Evolutionary conservation across 2,888 invertebrate genomes (phyloP), one percentile per base, ranked within the genome.

Genomic region (Trissonchulus latispiculum): DNA sequence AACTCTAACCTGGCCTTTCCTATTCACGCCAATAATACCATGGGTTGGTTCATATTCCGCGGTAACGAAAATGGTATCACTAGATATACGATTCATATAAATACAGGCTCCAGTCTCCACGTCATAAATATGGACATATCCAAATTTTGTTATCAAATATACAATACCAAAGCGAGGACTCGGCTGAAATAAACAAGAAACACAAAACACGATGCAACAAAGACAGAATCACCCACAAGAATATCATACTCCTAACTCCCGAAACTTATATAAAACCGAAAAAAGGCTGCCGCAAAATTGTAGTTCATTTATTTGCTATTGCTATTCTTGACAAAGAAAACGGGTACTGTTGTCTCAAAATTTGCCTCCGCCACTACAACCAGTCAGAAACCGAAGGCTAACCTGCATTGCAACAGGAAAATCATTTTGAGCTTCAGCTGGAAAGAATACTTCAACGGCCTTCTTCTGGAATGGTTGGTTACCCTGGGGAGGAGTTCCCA

Each of bases 341-440:
- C n/a, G n/a, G n/a, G n/a, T n/a, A n/a, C n/a, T n/a, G n/a, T n/a
- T n/a, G n/a, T n/a, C n/a, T n/a, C n/a, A n/a, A n/a, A n/a, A n/a
- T n/a, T n/a, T n/a, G n/a, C n/a, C n/a, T n/a, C n/a, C n/a, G n/a
- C n/a, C n/a, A n/a, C n/a, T n/a, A n/a, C n/a, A n/a, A n/a, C n/a
- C n/a, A n/a, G n/a, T n/a, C n/a, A n/a, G n/a, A n/a, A n/a, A n/a
- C n/a, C n/a, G n/a, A n/a, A n/a, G n/a, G n/a, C n/a, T 35, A 3
- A 88, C 88, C 86, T 99, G 97, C 96, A 99, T 97, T 23, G 97
- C 96, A n/a, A 99, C 95, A 0, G 97, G 97, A 84, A 99, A 99
- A 85, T 99, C 97, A 84, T 92, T 93, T 83, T 91, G 91, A 0
- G 97, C 96, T 83, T 99, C 99, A 0, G 95, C 91, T 36, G 99